Base-by-base conservation (phyloP, 2,888 invertebrate species). In the Calameuta filiformis region DNA sequence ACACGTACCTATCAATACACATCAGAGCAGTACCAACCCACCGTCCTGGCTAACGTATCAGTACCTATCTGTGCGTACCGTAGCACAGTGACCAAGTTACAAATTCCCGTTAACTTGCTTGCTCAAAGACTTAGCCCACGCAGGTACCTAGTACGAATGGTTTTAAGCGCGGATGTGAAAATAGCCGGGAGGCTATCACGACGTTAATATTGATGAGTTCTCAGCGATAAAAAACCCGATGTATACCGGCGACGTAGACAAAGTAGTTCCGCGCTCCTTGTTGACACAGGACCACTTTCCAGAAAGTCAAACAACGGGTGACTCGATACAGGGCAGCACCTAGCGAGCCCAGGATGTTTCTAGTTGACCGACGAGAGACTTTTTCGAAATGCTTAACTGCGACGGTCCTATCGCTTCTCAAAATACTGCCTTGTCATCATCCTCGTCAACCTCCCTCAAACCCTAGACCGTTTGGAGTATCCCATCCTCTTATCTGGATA, bases 181-280 rank as follows among this genome's bases (percentile, higher is more conserved):
- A 68, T 40, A 71, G 35, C 30, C 33, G 37, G 69, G 35, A 23
- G 31, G 74, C 73, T 75, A 71, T 73, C 73, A 68, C 75, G 76
- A 73, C 76, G 73, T 78, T 78, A 78, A 78, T 78, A 78, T 78
- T 78, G 75, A 78, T 78, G 78, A 78, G 75, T 12, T 23, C 34
- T 33, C 40, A n/a, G 34, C 12, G 74, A 37, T 74, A 74, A 35
- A 37, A 34, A 35, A 35, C 34, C 71, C 71, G 71, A 11, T 11
- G 11, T 34, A 34, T 71, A 34, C 33, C 23, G 34, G 6, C 31
- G 34, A 71, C 71, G 71, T 33, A 34, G 33, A 12, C 31, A 71
- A 31, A 34, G 71, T 71, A 31, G 33, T 71, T 71, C 15, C 71
- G 31, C 31, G 34, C 33, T 71, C 15, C 71, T 71, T 71, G 71